These are phyloP conservation scores for Melanostoma mellinum DNA, from an alignment of 2,888 invertebrate genomes.

Conservation along the genomic window DNA sequence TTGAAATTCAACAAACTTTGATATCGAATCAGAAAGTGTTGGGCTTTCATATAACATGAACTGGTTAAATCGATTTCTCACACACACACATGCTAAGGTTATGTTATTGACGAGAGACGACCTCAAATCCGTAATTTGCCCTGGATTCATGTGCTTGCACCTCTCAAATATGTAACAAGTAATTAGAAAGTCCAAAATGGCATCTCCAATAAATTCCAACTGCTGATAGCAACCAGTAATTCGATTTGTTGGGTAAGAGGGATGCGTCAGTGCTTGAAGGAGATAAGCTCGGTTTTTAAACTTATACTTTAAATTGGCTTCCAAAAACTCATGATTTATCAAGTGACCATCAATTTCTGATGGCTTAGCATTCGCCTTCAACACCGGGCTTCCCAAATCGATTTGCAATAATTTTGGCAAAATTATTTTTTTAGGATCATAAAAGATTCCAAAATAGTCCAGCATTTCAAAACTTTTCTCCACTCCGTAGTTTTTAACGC, in stretches of 20 bases:
- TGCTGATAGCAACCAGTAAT: slow-evolving; percentile 94
- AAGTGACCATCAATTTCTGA: slow-evolving; percentile 83
- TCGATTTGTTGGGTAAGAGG: slow-evolving; percentile 91
- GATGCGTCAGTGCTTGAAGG: slow-evolving; percentile 95
- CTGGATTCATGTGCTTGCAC: slow-evolving; percentile 87
- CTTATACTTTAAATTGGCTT: slow-evolving; percentile 86
- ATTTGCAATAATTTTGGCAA: slow-evolving; percentile 78
- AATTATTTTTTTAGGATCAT: slow-evolving; percentile 79
- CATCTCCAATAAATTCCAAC: slow-evolving; percentile 96
- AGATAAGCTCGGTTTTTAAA: slow-evolving; percentile 92
- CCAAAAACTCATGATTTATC: slow-evolving; percentile 83
- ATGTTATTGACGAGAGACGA: slow-evolving; percentile 98
- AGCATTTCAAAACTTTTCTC: slow-evolving; percentile 83
- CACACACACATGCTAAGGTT: slow-evolving; percentile 95
- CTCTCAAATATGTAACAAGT: slow-evolving; percentile 94
- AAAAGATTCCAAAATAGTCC: slow-evolving; percentile 86
- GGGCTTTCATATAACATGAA: slow-evolving; percentile 84
- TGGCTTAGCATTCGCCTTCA: slow-evolving; percentile 79
- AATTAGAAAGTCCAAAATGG: slow-evolving; percentile 94
- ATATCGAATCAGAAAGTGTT: slow-evolving; percentile 82
- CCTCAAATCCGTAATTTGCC: slow-evolving; percentile 94
- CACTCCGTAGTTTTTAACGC: slow-evolving; percentile 84
- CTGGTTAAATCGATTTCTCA: slow-evolving; percentile 92
- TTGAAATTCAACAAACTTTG: slow-evolving; percentile 79
- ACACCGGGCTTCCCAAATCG: slow-evolving; percentile 76